Base-by-base conservation (phyloP, 2,888 invertebrate species). In the Harpalus rubripes region DNA sequence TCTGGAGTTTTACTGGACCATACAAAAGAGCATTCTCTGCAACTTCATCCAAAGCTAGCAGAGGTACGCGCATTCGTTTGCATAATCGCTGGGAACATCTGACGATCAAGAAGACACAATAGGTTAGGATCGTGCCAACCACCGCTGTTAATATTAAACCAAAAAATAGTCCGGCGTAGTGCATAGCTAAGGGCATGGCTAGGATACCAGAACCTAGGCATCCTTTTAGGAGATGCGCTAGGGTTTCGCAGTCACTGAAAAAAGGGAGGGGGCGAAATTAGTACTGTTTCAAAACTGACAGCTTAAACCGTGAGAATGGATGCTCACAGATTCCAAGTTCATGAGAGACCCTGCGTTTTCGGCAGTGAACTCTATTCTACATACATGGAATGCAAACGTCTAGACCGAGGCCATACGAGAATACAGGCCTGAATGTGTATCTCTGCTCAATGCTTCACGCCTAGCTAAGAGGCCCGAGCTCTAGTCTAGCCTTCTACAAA, bases 161-260 rank as follows among this genome's bases (percentile, higher is more conserved):
- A 26, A 95, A 94, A 86, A 95, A 90, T 59, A 98, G 93, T 0
- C 98, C 98, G 4, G 98, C 94, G 90, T 97, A 95, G 87, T 94
- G 94, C 91, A 98, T 96, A 10, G 98, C 98, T 89, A 96, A 94
- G 7, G 98, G 98, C 96, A 99, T 96, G 8, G 98, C 98, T 87
- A 98, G 92, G 87, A 98, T 96, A 0, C 98, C 98, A 0, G 98
- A 98, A 0, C 98, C 98, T 85, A 98, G 92, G 89, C 97, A 96
- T 87, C 97, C 97, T 90, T 98, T 98, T 81, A 98, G 92, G 88
- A 98, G 92, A 89, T 98, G 97, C 87, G 98, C 94, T 87, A 98
- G 91, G 0, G 97, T 96, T 90, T 97, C 96, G 86, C 93, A 90
- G 91, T 96, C 96, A 87, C 97, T 97, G 6, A 7, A 52, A 1